phyloP scores from a whole-genome alignment of 2,888 invertebrate species.

The Axea sp. region DNA sequence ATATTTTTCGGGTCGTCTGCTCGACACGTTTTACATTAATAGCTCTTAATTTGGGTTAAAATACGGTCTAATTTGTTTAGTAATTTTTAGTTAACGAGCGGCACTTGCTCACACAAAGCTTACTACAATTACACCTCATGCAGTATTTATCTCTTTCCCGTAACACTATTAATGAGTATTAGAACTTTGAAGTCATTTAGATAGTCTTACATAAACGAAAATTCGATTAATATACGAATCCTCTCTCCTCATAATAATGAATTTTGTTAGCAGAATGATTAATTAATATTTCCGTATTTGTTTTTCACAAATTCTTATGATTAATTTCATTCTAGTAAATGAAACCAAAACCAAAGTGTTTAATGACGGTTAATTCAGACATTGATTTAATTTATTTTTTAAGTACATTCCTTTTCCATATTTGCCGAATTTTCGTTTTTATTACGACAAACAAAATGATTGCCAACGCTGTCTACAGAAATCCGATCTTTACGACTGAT shows the following conservation, averaged over 20 bases:
- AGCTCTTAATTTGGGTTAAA: constrained; percentile 15
- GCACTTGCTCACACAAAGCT: background rate
- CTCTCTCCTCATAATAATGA: constrained; percentile 10
- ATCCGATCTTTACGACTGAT: no score
- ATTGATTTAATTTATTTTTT: no score
- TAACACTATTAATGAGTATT: constrained; percentile 33
- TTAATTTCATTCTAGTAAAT: no score
- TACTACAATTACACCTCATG: constrained; percentile 27
- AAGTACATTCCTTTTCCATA: no score
- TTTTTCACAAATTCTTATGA: no score
- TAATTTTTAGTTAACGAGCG: constrained; percentile 19
- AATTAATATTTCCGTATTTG: constrained; percentile 11
- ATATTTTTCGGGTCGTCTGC: background rate
- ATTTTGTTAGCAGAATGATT: background rate
- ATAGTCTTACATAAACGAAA: constrained; percentile 1
- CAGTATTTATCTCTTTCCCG: constrained; percentile 17
- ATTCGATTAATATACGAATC: constrained; percentile 28
- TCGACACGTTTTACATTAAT: constrained; percentile 12
- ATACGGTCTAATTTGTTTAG: constrained; percentile 10
- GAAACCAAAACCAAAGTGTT: no score
- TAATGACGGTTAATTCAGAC: no score
- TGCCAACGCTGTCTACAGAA: no score
- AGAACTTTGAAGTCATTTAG: constrained; percentile 31
- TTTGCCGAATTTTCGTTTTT: background rate
- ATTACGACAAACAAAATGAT: no score